phyloP scores from a whole-genome alignment of 2,797 vertebrate species.

The Antennarius maculatus region DNA sequence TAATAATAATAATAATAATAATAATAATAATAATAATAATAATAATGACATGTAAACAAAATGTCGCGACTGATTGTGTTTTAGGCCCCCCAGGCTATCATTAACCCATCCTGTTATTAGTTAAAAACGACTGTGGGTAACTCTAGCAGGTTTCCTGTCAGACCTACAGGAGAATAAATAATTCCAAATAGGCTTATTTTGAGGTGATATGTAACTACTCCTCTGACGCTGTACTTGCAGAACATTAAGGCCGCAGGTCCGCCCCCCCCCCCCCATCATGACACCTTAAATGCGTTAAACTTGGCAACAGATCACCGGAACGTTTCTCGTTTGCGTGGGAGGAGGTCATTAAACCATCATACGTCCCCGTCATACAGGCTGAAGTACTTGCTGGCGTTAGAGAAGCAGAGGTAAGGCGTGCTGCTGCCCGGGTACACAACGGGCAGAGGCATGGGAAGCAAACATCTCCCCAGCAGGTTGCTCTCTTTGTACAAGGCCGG shows the following conservation, averaged over 20 bases:
- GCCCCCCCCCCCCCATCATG: slow-evolving; percentile 18
- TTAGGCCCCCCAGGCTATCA: slow-evolving; percentile 55
- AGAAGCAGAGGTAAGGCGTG: slow-evolving; percentile 88
- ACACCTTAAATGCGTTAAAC: slow-evolving; percentile 59
- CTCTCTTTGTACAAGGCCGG: slow-evolving; percentile 87
- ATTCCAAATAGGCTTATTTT: slow-evolving; percentile 62
- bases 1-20: slow-evolving; percentile 61
- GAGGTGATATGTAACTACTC: slow-evolving; percentile 64
- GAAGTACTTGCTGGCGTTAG: slow-evolving; percentile 87
- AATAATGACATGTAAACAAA: slow-evolving; percentile 51
- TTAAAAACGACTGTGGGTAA: slow-evolving; percentile 29
- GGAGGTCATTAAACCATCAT: slow-evolving; percentile 66
- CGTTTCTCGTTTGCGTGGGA: slow-evolving; percentile 46
- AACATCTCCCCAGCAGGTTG: slow-evolving; percentile 82
- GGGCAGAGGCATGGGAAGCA: slow-evolving; percentile 87
- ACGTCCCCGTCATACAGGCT: slow-evolving; percentile 87
- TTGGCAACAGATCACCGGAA: slow-evolving; percentile 59
- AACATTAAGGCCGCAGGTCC: slow-evolving; percentile 43
- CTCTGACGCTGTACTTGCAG: slow-evolving; percentile 34
- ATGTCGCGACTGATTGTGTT: slow-evolving; percentile 38
- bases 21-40: slow-evolving; percentile 61
- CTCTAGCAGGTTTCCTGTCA: slow-evolving; percentile 44
- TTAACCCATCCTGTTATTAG: slow-evolving; percentile 41
- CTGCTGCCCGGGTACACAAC: slow-evolving; percentile 85
- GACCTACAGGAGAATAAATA: slow-evolving; percentile 76